Evolutionary conservation across 1,140 invertebrate genomes (phyloP).

Genomic region (Planococcus citri): DNA sequence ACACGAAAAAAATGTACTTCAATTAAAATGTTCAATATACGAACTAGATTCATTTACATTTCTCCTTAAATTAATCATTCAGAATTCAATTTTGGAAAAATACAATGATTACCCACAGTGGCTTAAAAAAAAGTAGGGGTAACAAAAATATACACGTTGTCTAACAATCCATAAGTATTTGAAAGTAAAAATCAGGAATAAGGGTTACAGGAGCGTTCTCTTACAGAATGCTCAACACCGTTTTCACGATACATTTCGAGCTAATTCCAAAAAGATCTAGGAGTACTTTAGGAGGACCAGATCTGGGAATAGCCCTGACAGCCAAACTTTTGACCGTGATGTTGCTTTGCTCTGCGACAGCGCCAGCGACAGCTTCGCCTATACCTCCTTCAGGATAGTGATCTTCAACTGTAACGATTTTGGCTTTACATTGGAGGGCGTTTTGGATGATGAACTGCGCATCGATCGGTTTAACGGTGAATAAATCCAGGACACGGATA

Average conservation of each 20-base stretch:
- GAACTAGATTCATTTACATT: no score
- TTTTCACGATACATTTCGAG: constrained; percentile 56
- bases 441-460: constrained; percentile 57
- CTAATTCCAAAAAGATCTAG: constrained; percentile 83
- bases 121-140: background rate
- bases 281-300: constrained; percentile 71
- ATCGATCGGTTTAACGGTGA: constrained; percentile 94
- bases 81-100: background rate
- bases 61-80: no score
- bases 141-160: background rate
- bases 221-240: background rate
- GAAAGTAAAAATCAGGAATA: background rate
- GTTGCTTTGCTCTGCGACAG: constrained; percentile 55
- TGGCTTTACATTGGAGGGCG: constrained; percentile 65
- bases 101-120: background rate
- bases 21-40: no score
- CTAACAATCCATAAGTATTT: background rate
- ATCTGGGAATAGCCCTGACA: constrained; percentile 78
- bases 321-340: constrained; percentile 72
- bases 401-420: constrained; percentile 88
- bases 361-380: constrained; percentile 83
- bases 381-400: constrained; percentile 93
- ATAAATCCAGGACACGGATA: constrained; percentile 78
- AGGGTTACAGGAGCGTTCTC: background rate
- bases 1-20: no score